Conservation (phyloP, 2,888 invertebrate genomes). For the Lasioglossum leucozonium region DNA sequence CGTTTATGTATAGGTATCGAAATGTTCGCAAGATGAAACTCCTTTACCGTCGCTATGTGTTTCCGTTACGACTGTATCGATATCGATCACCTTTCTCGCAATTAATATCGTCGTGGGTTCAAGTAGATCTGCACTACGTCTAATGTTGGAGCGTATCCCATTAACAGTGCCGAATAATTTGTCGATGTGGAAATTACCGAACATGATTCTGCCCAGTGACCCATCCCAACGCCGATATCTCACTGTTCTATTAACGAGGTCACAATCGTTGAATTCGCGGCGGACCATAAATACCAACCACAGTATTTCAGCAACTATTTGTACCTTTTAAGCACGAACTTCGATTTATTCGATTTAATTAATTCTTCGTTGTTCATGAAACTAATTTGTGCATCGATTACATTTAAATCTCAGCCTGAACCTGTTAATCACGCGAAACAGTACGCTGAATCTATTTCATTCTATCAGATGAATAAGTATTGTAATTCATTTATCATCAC, state of each 20-base stretch:
- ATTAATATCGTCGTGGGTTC: conserved; percentile 54
- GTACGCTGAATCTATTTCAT: neutral
- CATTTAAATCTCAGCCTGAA: neutral
- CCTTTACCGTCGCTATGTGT: neutral
- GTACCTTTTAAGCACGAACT: conserved; percentile 13
- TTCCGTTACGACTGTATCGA: conserved; percentile 20
- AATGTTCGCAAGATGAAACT: neutral
- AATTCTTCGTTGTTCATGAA: conserved; percentile 21
- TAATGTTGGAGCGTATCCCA: conserved; percentile 63
- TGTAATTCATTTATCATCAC: neutral
- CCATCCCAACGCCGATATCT: conserved; percentile 48
- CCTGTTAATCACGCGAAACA: neutral
- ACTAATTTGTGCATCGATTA: neutral
- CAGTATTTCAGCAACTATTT: conserved; percentile 17
- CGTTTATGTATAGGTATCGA: too few relatives aligned
- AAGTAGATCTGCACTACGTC: conserved; percentile 21
- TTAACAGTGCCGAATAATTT: conserved; percentile 65
- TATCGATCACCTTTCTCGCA: conserved; percentile 57
- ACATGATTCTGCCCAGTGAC: conserved; percentile 34
- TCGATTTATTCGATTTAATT: conserved; percentile 50
- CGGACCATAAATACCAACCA: conserved; percentile 47
- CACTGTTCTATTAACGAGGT: conserved; percentile 56
- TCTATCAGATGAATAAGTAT: neutral
- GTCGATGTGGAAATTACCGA: conserved; percentile 64
- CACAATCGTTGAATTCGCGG: conserved; percentile 51